phyloP scores from a whole-genome alignment of 2,113 vertebrate species.

The Lutjanus erythropterus region DNA sequence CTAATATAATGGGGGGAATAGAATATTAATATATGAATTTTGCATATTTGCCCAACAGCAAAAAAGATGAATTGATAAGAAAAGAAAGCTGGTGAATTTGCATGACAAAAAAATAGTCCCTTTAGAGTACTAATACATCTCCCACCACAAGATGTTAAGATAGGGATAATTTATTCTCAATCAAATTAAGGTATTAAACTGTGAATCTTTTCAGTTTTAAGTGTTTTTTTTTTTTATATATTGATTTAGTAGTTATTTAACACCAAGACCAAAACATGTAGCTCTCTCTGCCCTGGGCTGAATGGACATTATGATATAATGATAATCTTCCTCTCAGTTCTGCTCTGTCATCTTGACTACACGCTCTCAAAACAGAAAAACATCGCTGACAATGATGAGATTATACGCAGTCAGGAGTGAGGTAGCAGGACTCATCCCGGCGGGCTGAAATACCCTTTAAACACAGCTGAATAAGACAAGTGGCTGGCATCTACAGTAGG shows the following conservation, averaged over 20 bases:
- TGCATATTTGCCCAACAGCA: conserved; percentile 77
- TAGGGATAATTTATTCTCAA: conserved; percentile 46
- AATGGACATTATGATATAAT: conserved; percentile 59
- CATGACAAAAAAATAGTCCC: conserved; percentile 75
- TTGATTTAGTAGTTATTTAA: conserved; percentile 33
- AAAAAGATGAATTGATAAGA: conserved; percentile 73
- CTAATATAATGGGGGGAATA: conserved; percentile 62
- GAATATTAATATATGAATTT: conserved; percentile 70
- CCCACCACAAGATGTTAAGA: conserved; percentile 63
- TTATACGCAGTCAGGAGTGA: conserved; percentile 54
- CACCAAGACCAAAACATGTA: conserved; percentile 27
- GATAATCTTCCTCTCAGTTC: conserved; percentile 56
- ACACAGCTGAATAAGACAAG: conserved; percentile 46
- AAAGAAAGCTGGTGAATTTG: conserved; percentile 71
- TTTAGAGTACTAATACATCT: conserved; percentile 63
- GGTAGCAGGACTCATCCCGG: conserved; percentile 44
- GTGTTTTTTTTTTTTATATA: conserved; percentile 51
- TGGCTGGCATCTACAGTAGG: conserved; percentile 30
- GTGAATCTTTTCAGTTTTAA: conserved; percentile 23
- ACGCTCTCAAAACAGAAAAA: conserved; percentile 56
- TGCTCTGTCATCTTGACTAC: conserved; percentile 53
- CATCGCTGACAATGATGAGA: conserved; percentile 58
- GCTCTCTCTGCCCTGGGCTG: conserved; percentile 35
- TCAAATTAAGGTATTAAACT: conserved; percentile 54
- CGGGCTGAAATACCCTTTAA: conserved; percentile 36